Evolutionary conservation across 2,888 invertebrate genomes (phyloP).

Genomic region (Polyommatus icarus): DNA sequence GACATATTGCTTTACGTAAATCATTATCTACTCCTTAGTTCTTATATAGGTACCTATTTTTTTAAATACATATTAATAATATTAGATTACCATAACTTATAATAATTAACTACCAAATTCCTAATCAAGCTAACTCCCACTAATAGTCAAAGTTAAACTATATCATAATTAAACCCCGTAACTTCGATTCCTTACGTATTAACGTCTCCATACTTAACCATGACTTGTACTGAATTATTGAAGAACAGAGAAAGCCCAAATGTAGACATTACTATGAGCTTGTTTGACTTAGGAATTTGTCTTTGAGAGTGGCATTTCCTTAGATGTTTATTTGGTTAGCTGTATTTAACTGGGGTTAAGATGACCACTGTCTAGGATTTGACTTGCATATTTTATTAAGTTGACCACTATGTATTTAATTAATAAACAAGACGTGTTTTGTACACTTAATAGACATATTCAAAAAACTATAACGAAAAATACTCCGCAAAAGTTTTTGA

Average conservation of each 20-base stretch:
- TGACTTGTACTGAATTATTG: conserved; percentile 79
- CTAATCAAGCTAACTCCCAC: background rate
- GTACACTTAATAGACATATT: too few relatives aligned
- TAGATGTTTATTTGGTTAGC: conserved; percentile 3
- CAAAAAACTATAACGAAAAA: too few relatives aligned
- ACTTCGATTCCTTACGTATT: conserved; percentile 40
- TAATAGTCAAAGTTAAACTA: background rate
- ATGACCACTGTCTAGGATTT: background rate
- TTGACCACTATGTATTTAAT: background rate
- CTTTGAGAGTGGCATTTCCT: conserved; percentile 12
- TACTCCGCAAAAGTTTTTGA: too few relatives aligned
- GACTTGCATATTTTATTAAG: background rate
- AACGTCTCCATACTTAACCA: conserved; percentile 72
- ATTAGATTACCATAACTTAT: background rate
- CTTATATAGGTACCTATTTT: too few relatives aligned
- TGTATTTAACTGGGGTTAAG: background rate
- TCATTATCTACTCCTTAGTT: too few relatives aligned
- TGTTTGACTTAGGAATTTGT: background rate
- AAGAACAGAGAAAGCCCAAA: conserved; percentile 76
- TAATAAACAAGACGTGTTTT: too few relatives aligned
- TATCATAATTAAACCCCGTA: background rate
- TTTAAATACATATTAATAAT: background rate
- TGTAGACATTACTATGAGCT: conserved; percentile 71
- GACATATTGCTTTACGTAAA: too few relatives aligned
- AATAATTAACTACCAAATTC: background rate